Base-by-base conservation (phyloP, 2,113 vertebrate species). In the Gambusia holbrooki region DNA sequence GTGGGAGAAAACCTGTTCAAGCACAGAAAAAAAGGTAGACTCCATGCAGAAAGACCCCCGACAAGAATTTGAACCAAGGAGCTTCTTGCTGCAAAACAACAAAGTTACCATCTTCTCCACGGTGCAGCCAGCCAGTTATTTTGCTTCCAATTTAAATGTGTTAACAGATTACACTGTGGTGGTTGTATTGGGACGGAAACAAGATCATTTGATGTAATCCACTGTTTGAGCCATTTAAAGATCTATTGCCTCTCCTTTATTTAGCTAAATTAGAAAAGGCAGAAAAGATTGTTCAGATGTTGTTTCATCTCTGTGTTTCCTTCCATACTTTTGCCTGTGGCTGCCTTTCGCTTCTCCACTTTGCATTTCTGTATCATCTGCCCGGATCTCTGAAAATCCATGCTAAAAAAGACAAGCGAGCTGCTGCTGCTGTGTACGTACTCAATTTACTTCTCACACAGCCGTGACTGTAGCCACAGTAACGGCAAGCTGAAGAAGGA, bases 241-340 rank as follows among this genome's bases (percentile, higher is more conserved):
- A 58, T 58, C 51, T 58, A 58, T n/a, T 58, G 51, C 51, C 22
- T 32, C 69, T 66, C 85, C 84, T 77, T 84, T 69, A 75, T 79
- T 76, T 75, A 83, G 82, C 77, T 88, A 81, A 91, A 93, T 92
- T 77, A 79, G 87, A 93, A 82, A 63, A 91, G 88, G 83, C 77
- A 82, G 73, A 74, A 73, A 85, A 79, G 70, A 73, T 60, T 42
- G 37, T 54, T 66, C 35, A 58, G 14, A 66, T 48, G 33, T 80
- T 73, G 51, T 82, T 88, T 84, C 5, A 82, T 83, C 80, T 79
- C 61, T 27, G 42, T 25, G 37, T n/a, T 63, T 85, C 66, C 48
- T 42, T 71, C 40, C 72, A 62, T 66, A 9, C 25, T 75, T 60
- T 5, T 30, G 58, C 83, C 65, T 79, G 42, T 48, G 69, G 71